Conservation (phyloP, 2,113 vertebrate genomes). For the Lipophrys pholis region DNA sequence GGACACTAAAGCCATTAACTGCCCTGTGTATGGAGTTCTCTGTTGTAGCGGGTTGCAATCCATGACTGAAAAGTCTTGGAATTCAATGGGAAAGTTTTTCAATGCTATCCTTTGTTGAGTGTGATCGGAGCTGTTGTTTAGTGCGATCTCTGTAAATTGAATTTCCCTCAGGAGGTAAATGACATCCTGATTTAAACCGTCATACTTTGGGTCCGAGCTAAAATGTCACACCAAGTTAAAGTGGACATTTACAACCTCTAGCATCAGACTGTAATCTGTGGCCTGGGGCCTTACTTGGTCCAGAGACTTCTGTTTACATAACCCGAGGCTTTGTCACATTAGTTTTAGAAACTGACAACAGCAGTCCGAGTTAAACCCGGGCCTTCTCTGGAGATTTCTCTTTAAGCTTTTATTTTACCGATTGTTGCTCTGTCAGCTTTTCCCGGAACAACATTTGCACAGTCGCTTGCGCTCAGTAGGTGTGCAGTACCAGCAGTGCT, state of each 20-base stretch:
- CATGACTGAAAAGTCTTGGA: conserved; percentile 10
- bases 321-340: conserved; percentile 29
- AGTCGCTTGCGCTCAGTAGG: neutral
- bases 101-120: conserved; percentile 35
- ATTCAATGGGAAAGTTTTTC: conserved; percentile 58
- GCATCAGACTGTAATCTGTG: conserved; percentile 20
- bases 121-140: conserved; percentile 28
- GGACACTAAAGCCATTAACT: neutral
- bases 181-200: conserved; percentile 34
- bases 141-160: conserved; percentile 39
- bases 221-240: conserved; percentile 11
- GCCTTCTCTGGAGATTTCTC: conserved; percentile 22
- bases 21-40: conserved; percentile 3
- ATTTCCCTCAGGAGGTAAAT: conserved; percentile 34
- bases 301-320: conserved; percentile 14
- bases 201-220: conserved; percentile 2
- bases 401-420: conserved; percentile 31
- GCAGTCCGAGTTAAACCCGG: conserved; percentile 22
- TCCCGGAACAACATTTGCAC: conserved; percentile 8
- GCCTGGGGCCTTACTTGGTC: conserved; percentile 2
- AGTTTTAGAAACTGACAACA: conserved; percentile 29
- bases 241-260: conserved; percentile 7
- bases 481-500: conserved; percentile 7
- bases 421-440: too few species aligned
- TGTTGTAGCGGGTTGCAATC: conserved; percentile 1